These are phyloP conservation scores for Conistra vaccinii DNA, from an alignment of 2,888 invertebrate species.

Conservation along the genomic window DNA sequence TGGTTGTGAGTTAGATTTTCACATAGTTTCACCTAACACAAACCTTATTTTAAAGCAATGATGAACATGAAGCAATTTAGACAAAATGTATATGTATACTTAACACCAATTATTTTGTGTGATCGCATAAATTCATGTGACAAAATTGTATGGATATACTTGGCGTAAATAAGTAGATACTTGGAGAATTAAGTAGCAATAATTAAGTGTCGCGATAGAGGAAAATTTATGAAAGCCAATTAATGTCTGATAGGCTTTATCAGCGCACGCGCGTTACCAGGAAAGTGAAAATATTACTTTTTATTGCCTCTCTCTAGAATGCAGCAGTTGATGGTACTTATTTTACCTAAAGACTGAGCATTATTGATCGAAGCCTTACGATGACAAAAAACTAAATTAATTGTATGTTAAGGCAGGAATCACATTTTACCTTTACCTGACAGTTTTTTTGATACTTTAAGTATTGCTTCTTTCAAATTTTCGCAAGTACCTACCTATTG, in stretches of 20 bases:
- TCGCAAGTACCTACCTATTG: constrained; percentile 20
- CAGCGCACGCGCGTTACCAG: too few relatives aligned
- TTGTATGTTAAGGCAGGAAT: neutral
- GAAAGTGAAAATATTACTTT: constrained; percentile 4
- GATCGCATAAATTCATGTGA: neutral
- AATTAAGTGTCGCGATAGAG: neutral
- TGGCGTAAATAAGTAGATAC: constrained; percentile 4
- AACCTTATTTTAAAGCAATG: constrained; percentile 12
- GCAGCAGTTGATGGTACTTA: neutral
- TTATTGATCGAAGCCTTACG: neutral
- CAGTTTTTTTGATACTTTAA: neutral
- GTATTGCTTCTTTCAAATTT: constrained; percentile 5
- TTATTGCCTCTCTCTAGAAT: neutral
- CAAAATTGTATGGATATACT: neutral
- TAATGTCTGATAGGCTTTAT: neutral
- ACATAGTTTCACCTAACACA: constrained; percentile 32
- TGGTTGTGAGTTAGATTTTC: constrained; percentile 67
- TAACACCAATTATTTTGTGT: constrained; percentile 12
- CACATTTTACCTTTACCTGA: neutral
- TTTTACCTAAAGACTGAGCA: neutral
- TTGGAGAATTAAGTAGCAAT: constrained; percentile 19
- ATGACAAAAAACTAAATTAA: neutral
- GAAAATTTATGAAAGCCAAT: constrained; percentile 6
- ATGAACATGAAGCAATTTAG: constrained; percentile 24
- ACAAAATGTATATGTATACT: constrained; percentile 3